A percentile compares a stretch with the other conserved stretches of the same genome.
Evolutionary conservation across 2,113 vertebrate genomes (phyloP).

Genomic region (Malurus alboscapulatus): DNA sequence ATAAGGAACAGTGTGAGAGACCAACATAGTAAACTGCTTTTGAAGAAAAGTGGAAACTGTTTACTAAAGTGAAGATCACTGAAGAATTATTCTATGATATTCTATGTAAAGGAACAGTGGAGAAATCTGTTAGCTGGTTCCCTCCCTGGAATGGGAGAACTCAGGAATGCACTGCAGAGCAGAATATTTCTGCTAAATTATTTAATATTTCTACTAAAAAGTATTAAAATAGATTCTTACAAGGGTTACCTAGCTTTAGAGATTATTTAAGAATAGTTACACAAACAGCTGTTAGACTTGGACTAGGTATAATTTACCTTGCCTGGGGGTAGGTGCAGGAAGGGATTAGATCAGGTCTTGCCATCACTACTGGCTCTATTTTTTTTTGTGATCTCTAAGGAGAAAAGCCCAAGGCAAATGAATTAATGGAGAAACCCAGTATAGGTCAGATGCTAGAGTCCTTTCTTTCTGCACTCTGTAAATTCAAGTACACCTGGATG

Average conservation of each 20-base stretch:
- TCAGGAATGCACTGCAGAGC: neutral
- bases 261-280: neutral
- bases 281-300: neutral
- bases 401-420: neutral
- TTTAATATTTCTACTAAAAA: neutral
- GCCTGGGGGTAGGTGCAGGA: neutral
- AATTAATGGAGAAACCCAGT: neutral
- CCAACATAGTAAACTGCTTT: neutral
- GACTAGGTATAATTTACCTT: neutral
- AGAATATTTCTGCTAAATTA: neutral
- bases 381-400: neutral
- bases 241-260: neutral
- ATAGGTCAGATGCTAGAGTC: neutral
- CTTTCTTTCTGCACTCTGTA: neutral
- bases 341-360: neutral
- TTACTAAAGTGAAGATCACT: neutral
- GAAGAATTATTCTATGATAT: neutral
- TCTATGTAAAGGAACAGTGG: neutral
- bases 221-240: neutral
- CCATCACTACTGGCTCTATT: neutral
- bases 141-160: neutral
- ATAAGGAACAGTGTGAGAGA: neutral
- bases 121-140: neutral
- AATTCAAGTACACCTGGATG: neutral
- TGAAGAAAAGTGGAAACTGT: neutral